Conservation (phyloP, 2,888 invertebrate genomes). For the Eumacrocentrus americanus region DNA sequence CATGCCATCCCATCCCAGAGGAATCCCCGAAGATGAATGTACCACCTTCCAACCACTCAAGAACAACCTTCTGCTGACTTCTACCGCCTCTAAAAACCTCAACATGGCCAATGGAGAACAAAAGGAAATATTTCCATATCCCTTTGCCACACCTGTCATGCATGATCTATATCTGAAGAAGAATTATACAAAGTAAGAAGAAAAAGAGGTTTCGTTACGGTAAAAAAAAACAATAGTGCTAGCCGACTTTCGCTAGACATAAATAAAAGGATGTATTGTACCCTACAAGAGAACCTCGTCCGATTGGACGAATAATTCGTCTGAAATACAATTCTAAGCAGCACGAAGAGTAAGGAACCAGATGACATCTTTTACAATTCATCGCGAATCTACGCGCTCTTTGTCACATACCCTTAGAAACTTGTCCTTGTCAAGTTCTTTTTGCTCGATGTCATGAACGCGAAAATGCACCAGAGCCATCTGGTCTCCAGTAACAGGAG, state of each 20-base stretch:
- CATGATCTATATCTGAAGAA: conserved; percentile 16
- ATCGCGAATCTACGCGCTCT: conserved; percentile 37
- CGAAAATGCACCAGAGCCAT: conserved; percentile 33
- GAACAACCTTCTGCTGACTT: background rate
- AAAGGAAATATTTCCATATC: conserved; percentile 22
- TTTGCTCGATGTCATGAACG: conserved; percentile 27
- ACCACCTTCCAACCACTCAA: background rate
- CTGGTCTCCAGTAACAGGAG: conserved; percentile 26
- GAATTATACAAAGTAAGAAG: background rate
- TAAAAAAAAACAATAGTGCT: background rate
- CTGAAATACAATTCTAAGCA: conserved; percentile 1
- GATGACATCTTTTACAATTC: conserved; percentile 31
- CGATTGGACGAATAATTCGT: conserved; percentile 3
- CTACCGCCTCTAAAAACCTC: conserved; percentile 7
- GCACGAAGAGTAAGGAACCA: too few species aligned
- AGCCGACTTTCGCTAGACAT: background rate
- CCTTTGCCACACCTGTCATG: conserved; percentile 26
- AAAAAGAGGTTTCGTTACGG: background rate
- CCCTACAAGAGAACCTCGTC: too few species aligned
- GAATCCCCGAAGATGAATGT: conserved; percentile 14
- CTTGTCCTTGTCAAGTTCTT: conserved; percentile 9
- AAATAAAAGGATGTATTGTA: conserved; percentile 12
- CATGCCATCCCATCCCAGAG: background rate
- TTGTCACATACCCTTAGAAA: conserved; percentile 30
- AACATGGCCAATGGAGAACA: conserved; percentile 1